phyloP scores from a whole-genome alignment of 2,797 vertebrate species.

The Leptoclinus maculatus region DNA sequence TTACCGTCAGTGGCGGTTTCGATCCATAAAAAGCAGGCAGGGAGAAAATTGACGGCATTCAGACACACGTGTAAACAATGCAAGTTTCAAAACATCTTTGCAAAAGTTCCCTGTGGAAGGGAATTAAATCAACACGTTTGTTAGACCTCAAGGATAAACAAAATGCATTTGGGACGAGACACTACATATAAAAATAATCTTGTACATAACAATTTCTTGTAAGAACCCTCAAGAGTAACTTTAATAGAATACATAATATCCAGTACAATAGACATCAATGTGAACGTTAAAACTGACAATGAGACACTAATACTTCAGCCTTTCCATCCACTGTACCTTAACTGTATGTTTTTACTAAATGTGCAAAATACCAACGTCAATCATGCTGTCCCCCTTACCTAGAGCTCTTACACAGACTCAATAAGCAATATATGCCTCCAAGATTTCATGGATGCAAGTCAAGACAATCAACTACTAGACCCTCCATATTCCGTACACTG shows the following conservation, averaged over 20 bases:
- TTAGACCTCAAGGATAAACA: neutral
- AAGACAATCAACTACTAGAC: neutral
- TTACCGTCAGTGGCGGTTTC: neutral
- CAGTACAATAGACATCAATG: neutral
- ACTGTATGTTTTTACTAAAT: neutral
- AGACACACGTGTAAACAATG: conserved; percentile 9
- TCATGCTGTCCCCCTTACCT: too few relatives aligned
- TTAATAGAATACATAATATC: neutral
- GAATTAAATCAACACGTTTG: conserved; percentile 8
- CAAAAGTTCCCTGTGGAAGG: neutral
- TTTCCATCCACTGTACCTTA: neutral
- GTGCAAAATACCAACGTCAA: too few relatives aligned
- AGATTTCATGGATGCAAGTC: neutral
- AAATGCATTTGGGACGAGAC: neutral
- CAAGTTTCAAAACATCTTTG: neutral
- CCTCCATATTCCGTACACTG: neutral
- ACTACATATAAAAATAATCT: neutral
- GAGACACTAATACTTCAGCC: neutral
- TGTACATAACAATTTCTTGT: neutral
- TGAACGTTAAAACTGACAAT: neutral
- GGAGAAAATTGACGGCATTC: neutral
- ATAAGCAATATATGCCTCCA: neutral
- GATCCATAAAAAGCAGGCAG: neutral
- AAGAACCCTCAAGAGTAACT: neutral
- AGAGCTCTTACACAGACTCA: neutral